Conservation (phyloP, 2,797 vertebrate species). For the Hirundo rustica region DNA sequence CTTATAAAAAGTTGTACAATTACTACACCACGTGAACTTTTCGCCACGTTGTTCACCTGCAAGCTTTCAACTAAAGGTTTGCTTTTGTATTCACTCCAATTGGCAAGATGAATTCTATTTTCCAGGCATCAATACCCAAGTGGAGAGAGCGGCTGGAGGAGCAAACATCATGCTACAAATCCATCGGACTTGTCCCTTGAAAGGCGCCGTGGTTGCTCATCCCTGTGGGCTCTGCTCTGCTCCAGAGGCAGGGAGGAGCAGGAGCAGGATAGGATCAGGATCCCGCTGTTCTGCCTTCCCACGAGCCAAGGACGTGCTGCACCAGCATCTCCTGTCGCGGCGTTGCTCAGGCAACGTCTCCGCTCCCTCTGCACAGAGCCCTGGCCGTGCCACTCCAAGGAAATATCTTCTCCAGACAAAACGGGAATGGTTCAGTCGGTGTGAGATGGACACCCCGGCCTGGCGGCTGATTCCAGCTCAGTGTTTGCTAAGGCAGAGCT, state of each 20-base stretch:
- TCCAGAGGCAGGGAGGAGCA: not conserved
- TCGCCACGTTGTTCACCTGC: not conserved
- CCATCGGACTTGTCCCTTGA: accelerated
- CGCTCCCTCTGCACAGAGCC: not conserved
- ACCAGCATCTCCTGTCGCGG: not conserved
- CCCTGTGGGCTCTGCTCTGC: not conserved
- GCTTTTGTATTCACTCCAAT: not conserved
- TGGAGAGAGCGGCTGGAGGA: not conserved
- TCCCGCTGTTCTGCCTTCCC: not conserved
- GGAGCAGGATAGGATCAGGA: not conserved
- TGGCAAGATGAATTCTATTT: not conserved
- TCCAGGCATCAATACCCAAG: not conserved
- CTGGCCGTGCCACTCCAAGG: accelerated
- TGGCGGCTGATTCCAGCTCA: not conserved
- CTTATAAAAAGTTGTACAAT: not conserved
- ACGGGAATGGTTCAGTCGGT: not conserved
- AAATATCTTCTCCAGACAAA: not conserved
- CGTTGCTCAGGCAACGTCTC: not conserved
- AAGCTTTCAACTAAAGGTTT: not conserved
- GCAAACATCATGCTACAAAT: accelerated
- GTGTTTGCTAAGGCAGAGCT: not conserved
- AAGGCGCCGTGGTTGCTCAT: not conserved
- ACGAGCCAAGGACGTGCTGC: not conserved
- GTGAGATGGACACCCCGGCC: not conserved
- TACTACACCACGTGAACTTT: accelerated